phyloP scores from a whole-genome alignment of 2,797 vertebrate genomes.

The Syncerus caffer region DNA sequence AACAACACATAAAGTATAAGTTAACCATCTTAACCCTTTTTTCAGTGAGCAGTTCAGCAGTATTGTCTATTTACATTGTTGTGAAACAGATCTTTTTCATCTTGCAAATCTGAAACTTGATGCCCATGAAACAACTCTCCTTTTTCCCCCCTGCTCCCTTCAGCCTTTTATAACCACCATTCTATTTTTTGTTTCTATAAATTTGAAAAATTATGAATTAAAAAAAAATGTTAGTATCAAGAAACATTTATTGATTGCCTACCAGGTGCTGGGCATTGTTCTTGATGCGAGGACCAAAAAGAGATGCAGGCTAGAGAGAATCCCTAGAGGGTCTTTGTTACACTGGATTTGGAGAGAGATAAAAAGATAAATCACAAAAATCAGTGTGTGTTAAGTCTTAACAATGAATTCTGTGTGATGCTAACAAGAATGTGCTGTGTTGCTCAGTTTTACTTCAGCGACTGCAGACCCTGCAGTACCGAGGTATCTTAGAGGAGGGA shows the following conservation, averaged over 20 bases:
- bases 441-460: not conserved
- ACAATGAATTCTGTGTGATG: not conserved
- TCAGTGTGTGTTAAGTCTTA: not conserved
- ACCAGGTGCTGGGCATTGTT: not conserved
- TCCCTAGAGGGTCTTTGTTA: not conserved
- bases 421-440: not conserved
- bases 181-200: not conserved
- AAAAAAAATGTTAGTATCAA: not conserved
- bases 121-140: not conserved
- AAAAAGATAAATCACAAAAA: conserved; percentile 20
- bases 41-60: not conserved
- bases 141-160: not conserved
- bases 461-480: not conserved
- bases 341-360: not conserved
- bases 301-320: not conserved
- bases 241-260: not conserved
- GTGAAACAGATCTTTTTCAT: not conserved
- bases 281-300: not conserved
- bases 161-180: not conserved
- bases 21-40: not conserved
- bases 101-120: not conserved
- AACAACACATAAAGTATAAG: not conserved
- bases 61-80: not conserved
- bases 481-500: not conserved
- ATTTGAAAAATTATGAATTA: not conserved